These are phyloP conservation scores for Nycticorax nycticorax DNA, from an alignment of 2,113 vertebrate genomes.

Conservation along the genomic window DNA sequence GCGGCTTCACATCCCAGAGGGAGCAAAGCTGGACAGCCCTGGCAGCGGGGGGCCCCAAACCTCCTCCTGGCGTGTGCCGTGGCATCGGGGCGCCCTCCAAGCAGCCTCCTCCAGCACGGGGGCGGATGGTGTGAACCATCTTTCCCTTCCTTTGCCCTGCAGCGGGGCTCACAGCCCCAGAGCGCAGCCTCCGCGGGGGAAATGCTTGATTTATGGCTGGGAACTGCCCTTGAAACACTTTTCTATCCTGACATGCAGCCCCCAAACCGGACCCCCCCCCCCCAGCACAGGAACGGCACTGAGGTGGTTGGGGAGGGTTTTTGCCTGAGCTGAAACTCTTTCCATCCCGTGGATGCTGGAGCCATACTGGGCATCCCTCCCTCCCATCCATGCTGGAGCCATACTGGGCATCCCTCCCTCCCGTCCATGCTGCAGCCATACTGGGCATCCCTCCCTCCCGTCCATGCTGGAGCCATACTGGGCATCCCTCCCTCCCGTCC, in stretches of 20 bases:
- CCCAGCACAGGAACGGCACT: background rate
- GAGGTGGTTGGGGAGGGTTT: background rate
- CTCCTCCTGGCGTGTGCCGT: background rate
- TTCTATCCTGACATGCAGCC: too few relatives aligned
- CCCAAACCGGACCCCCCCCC: background rate
- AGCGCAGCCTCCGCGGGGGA: accelerated
- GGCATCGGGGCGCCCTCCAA: background rate
- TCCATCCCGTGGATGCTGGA: background rate
- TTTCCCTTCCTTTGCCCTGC: background rate
- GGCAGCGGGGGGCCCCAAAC: background rate
- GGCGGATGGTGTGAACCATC: background rate
- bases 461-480: background rate
- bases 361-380: background rate
- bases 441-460: background rate
- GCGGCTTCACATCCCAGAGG: background rate
- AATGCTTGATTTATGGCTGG: background rate
- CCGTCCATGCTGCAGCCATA: accelerated
- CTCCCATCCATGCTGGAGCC: background rate
- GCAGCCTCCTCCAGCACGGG: background rate
- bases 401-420: background rate
- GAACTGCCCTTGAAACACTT: background rate
- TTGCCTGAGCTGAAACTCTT: background rate
- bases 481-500: background rate
- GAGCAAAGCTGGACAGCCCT: background rate
- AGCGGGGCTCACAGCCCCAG: background rate